Conservation (phyloP, 1,140 invertebrate genomes). For the Colletes latitarsis region DNA sequence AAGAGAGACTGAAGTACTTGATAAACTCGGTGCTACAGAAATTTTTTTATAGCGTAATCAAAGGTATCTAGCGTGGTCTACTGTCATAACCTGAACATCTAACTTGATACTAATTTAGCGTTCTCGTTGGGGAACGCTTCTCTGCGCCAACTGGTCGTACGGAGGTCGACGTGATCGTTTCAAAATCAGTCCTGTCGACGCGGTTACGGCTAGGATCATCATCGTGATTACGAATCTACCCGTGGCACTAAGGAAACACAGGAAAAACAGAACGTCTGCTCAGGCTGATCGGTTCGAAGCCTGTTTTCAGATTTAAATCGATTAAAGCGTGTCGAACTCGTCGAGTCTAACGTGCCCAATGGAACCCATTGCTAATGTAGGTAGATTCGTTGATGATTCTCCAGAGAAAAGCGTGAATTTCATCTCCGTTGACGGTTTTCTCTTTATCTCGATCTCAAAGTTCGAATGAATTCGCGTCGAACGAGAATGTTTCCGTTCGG, state of each 20-base stretch:
- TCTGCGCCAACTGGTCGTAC: slow-evolving; percentile 20
- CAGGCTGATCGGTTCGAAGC: neutral
- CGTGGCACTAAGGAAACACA: slow-evolving; percentile 18
- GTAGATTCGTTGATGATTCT: slow-evolving; percentile 39
- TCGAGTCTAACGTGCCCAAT: neutral
- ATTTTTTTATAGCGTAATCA: slow-evolving; percentile 63
- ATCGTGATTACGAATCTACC: slow-evolving; percentile 36
- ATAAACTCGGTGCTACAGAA: slow-evolving; percentile 56
- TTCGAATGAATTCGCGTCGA: neutral
- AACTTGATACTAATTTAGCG: slow-evolving; percentile 60
- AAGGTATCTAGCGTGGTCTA: slow-evolving; percentile 63
- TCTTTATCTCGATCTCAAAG: neutral
- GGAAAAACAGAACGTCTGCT: neutral
- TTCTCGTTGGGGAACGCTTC: slow-evolving; percentile 37
- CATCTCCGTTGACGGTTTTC: neutral
- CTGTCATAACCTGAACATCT: slow-evolving; percentile 61
- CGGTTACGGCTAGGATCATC: slow-evolving; percentile 35
- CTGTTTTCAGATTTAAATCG: neutral
- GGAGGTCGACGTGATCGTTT: slow-evolving; percentile 18
- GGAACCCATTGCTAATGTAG: slow-evolving; percentile 4
- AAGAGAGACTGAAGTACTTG: slow-evolving; percentile 5
- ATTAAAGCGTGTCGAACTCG: neutral
- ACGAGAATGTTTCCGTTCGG: neutral
- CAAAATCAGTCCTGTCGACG: slow-evolving; percentile 33
- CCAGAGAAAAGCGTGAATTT: neutral